phyloP scores from a whole-genome alignment of 2,797 vertebrate species.

The Channa striata region DNA sequence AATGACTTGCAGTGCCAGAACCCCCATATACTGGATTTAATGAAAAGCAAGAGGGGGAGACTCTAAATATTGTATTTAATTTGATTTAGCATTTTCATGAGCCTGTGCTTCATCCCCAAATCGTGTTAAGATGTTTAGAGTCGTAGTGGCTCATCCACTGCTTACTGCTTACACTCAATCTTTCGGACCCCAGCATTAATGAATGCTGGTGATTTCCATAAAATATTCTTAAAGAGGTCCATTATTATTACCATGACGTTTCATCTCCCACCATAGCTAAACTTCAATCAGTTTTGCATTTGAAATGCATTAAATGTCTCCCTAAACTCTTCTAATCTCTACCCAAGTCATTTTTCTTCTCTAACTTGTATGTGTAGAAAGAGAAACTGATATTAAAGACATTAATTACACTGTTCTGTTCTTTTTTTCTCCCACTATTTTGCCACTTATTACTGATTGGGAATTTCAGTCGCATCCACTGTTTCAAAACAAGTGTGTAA shows the following conservation, averaged over 20 bases:
- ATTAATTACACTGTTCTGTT: constrained; percentile 69
- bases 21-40: constrained; percentile 56
- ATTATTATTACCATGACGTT: constrained; percentile 84
- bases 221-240: constrained; percentile 88
- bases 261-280: constrained; percentile 80
- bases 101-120: constrained; percentile 79
- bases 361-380: constrained; percentile 66
- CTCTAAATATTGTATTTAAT: constrained; percentile 86
- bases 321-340: constrained; percentile 79
- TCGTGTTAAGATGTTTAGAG: constrained; percentile 86
- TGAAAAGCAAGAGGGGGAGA: constrained; percentile 49
- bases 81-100: constrained; percentile 88
- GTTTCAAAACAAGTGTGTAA: constrained; percentile 78
- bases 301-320: constrained; percentile 83
- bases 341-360: constrained; percentile 74
- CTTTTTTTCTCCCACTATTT: constrained; percentile 26
- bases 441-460: constrained; percentile 62
- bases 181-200: constrained; percentile 78
- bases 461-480: constrained; percentile 68
- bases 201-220: constrained; percentile 87
- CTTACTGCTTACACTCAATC: constrained; percentile 77
- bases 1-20: constrained; percentile 28
- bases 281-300: constrained; percentile 83
- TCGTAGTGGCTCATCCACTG: constrained; percentile 79
- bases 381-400: constrained; percentile 76